Conservation (phyloP, 1,140 invertebrate genomes). For the Melitaea cinxia region DNA sequence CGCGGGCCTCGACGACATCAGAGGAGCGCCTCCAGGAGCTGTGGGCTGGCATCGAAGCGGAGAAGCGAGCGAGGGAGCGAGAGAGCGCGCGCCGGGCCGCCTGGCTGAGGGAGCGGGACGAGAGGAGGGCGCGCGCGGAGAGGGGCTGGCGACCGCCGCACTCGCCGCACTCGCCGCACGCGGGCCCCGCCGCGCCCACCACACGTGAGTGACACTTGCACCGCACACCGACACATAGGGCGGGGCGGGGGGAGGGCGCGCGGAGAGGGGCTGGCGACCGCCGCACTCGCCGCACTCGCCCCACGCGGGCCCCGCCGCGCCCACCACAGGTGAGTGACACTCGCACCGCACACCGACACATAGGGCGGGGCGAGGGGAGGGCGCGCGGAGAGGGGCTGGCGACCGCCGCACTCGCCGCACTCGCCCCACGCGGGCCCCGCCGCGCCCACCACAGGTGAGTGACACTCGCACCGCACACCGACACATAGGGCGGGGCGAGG, state of each 20-base stretch:
- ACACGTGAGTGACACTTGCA: too few relatives aligned
- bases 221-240: conserved; percentile 87
- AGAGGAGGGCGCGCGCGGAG: conserved; percentile 83
- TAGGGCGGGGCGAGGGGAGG: conserved; percentile 86
- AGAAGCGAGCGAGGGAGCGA: conserved; percentile 86
- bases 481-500: conserved; percentile 87
- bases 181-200: conserved; percentile 1
- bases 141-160: conserved; percentile 80
- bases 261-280: conserved; percentile 82
- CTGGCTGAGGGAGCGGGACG: conserved; percentile 88
- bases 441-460: too few relatives aligned
- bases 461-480: too few relatives aligned
- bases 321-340: too few relatives aligned
- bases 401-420: conserved; percentile 55
- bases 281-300: conserved; percentile 33
- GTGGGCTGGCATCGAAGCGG: conserved; percentile 87
- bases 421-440: conserved; percentile 20
- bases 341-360: too few relatives aligned
- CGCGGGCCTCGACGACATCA: conserved; percentile 77
- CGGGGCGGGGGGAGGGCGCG: conserved; percentile 85
- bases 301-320: conserved; percentile 19
- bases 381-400: conserved; percentile 83
- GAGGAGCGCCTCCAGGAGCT: conserved; percentile 88
- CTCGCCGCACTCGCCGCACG: conserved; percentile 25
- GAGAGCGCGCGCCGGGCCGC: conserved; percentile 84